phyloP scores from a whole-genome alignment of 2,888 invertebrate species.

The Ochropacha duplaris region DNA sequence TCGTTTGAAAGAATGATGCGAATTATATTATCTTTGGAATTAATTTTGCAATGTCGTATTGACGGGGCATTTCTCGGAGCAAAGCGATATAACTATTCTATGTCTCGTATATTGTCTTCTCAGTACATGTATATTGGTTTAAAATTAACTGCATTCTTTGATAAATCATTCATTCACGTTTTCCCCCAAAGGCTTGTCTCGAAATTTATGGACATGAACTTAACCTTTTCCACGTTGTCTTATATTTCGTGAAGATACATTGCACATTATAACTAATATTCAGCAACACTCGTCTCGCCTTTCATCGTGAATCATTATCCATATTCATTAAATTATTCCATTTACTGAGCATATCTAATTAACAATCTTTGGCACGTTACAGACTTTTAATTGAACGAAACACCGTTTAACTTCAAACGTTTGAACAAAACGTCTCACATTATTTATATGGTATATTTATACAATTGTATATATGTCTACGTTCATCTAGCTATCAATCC shows the following conservation, averaged over 20 bases:
- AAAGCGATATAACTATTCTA: no score
- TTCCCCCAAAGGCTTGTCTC: background rate
- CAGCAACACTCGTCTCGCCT: background rate
- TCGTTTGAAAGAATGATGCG: background rate
- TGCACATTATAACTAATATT: background rate
- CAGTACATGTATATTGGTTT: no score
- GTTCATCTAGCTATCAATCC: conserved; percentile 27
- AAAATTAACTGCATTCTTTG: no score
- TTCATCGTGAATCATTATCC: conserved; percentile 1
- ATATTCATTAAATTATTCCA: conserved; percentile 1
- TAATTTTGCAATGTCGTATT: no score
- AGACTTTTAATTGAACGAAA: background rate
- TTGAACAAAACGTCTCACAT: background rate
- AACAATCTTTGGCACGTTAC: background rate
- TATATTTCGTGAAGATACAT: background rate
- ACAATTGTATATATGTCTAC: conserved; percentile 9
- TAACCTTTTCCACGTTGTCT: background rate
- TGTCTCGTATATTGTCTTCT: no score
- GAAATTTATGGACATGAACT: background rate
- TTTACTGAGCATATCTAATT: conserved; percentile 1
- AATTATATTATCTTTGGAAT: no score
- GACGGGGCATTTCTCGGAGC: no score
- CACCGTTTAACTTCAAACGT: background rate
- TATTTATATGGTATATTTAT: conserved; percentile 11
- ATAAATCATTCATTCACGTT: background rate